Conservation (phyloP, 1,140 invertebrate genomes). For the Platorchestia sp. region DNA sequence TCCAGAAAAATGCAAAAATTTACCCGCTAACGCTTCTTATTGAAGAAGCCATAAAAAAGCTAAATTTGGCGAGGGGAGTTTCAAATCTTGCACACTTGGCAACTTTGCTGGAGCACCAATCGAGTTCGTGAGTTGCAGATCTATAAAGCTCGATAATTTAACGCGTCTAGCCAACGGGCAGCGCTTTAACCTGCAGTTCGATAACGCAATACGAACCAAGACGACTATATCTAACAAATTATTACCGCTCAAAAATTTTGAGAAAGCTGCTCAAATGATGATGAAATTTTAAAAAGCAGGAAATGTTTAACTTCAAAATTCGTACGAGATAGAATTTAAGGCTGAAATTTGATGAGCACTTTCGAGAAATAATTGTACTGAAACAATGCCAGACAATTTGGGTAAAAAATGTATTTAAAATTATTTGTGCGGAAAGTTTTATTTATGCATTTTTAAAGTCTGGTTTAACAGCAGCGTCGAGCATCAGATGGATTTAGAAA, state of each 20-base stretch:
- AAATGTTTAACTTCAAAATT: not conserved
- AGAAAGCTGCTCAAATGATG: not conserved
- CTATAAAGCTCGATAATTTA: not conserved
- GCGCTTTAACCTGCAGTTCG: not conserved
- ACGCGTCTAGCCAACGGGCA: not conserved
- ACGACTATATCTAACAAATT: not conserved
- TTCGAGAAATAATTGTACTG: not conserved
- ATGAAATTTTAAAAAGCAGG: not conserved
- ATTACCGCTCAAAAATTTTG: not conserved
- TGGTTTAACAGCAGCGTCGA: too few species aligned
- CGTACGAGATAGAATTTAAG: not conserved
- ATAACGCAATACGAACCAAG: not conserved
- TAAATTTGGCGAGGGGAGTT: not conserved
- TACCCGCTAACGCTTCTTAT: slow-evolving; percentile 1
- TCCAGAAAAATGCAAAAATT: slow-evolving; percentile 40
- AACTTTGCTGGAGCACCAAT: not conserved
- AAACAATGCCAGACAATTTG: not conserved
- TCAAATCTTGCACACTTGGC: not conserved
- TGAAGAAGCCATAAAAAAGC: not conserved
- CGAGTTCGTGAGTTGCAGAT: not conserved
- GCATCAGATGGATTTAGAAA: not conserved
- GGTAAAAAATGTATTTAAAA: not conserved
- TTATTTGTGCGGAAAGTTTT: not conserved
- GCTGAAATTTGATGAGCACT: not conserved
- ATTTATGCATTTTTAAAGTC: too few species aligned